Evolutionary conservation across 2,888 invertebrate genomes (phyloP), one percentile per base, ranked within the genome.

Genomic region (Tenthredo amoena): DNA sequence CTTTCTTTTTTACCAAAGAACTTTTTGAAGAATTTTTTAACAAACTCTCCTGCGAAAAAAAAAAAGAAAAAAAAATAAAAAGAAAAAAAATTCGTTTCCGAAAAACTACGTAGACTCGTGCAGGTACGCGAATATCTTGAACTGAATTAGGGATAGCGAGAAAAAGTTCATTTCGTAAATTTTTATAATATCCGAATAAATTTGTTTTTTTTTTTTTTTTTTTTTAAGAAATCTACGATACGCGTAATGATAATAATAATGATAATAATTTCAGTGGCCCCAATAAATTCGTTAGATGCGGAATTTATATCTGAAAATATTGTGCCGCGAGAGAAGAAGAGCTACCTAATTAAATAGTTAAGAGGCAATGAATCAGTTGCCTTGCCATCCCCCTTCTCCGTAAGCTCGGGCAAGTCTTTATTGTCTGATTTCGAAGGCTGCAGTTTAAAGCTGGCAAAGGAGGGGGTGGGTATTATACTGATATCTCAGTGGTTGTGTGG

Each of bases 351-450:
- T 18, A 71, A 18, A 74, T 43, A 43, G 62, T 47, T 10, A 9
- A 37, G 18, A n/a, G 43, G 26, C 0, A 21, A 43, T 40, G 74
- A 74, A 74, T 74, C 43, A n/a, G 40, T 21, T n/a, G 3, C 31
- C 26, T 21, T n/a, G 3, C 31, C 26, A 26, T 26, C 26, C 10
- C n/a, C 21, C 34, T 34, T 34, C 68, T 5, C 34, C 6, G 34
- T 3, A 68, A 68, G 34, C 68, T 68, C 68, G 68, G 18, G 68
- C 7, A 18, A 34, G 9, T 40, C 50, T 77, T 77, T 55, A 77
- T 77, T 55, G 77, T 77, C 12, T 47, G 77, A 77, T n/a, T 77
- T 47, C 47, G 50, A 77, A 40, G 21, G 34, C 50, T 34, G 77
- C 26, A 26, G 26, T 77, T 77, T 12, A 34, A 55, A 77, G 34